Conservation (phyloP, 2,797 vertebrate genomes). For the Pangasius krempfi region DNA sequence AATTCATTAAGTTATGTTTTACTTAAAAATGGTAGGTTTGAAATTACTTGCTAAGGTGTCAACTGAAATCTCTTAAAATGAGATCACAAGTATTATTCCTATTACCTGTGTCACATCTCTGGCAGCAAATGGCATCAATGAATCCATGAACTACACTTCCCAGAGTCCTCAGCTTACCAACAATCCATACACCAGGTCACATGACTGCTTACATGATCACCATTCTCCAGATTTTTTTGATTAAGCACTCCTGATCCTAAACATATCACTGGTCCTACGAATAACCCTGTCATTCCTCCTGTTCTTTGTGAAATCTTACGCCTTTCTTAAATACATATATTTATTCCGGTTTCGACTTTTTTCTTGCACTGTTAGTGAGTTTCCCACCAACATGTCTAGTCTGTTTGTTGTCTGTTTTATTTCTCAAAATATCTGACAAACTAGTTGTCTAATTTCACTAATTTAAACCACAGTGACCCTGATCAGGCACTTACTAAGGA, state of each 20-base stretch:
- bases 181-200: background rate
- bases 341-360: background rate
- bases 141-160: background rate
- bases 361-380: background rate
- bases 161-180: background rate
- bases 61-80: background rate
- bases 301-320: background rate
- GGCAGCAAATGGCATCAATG: background rate
- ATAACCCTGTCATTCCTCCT: background rate
- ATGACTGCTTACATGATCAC: background rate
- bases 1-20: background rate
- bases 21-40: background rate
- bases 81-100: background rate
- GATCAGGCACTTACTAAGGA: background rate
- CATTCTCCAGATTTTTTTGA: background rate
- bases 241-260: background rate
- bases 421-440: background rate
- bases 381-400: background rate
- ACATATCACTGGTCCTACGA: no score
- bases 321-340: background rate
- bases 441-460: background rate
- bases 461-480: background rate
- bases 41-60: background rate
- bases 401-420: background rate
- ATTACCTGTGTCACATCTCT: background rate